Conservation (phyloP, 2,797 vertebrate species). For the Channa striata region DNA sequence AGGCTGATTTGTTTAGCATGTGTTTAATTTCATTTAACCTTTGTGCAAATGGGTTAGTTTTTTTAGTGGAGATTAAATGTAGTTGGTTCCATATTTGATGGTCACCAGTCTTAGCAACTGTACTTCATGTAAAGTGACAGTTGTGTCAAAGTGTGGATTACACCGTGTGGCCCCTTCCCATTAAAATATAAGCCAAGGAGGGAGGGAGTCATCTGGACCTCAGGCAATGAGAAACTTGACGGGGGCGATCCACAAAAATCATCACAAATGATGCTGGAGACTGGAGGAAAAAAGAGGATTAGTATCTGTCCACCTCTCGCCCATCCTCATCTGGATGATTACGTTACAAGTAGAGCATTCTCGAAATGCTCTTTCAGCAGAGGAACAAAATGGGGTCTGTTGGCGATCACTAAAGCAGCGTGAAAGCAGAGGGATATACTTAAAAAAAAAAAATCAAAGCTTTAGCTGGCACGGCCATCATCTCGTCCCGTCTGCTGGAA, state of each 20-base stretch:
- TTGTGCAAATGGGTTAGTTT: background rate
- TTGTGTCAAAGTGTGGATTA: slow-evolving; percentile 21
- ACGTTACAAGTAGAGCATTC: slow-evolving; percentile 68
- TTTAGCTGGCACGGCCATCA: slow-evolving; percentile 72
- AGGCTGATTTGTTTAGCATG: background rate
- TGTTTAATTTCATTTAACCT: slow-evolving; percentile 28
- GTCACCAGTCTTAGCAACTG: slow-evolving; percentile 12
- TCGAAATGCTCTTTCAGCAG: slow-evolving; percentile 51
- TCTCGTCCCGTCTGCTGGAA: slow-evolving; percentile 76
- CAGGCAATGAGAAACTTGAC: slow-evolving; percentile 45
- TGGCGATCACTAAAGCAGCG: slow-evolving; percentile 75
- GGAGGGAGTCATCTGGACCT: slow-evolving; percentile 34
- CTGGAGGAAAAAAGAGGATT: slow-evolving; percentile 44
- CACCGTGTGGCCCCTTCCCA: slow-evolving; percentile 21
- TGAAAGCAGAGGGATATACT: slow-evolving; percentile 67
- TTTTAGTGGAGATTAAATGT: slow-evolving; percentile 7
- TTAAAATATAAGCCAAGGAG: background rate
- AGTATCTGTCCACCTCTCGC: slow-evolving; percentile 54
- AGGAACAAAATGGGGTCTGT: slow-evolving; percentile 74
- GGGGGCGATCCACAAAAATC: slow-evolving; percentile 49
- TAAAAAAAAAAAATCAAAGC: slow-evolving; percentile 69
- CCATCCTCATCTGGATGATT: slow-evolving; percentile 66
- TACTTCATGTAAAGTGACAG: slow-evolving; percentile 34
- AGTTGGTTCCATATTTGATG: slow-evolving; percentile 17
- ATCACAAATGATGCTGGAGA: slow-evolving; percentile 34